Evolutionary conservation across 2,113 vertebrate species (phyloP), one percentile per base, ranked within the genome.

Genomic region (Tinamus guttatus): DNA sequence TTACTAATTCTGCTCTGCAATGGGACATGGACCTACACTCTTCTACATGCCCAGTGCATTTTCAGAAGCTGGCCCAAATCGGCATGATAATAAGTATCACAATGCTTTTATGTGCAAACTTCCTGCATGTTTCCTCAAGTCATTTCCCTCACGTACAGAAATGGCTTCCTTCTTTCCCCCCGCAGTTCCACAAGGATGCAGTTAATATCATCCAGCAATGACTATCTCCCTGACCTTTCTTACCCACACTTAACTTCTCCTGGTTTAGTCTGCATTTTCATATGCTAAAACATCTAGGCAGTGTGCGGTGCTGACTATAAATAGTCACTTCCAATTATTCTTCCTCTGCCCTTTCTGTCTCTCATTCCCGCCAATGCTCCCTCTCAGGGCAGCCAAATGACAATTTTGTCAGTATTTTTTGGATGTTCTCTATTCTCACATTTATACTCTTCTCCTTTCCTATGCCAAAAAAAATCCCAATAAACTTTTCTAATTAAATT

Each of bases 341-440:
- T 87, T 92, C 64, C 86, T 60, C 47, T 87, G 95, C 93, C 92
- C 90, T 94, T 88, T 96, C 76, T 73, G 52, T 73, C 62, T 89
- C 54, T 85, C 64, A 45, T 16, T 89, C 63, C 82, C 83, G 34
- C 54, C 87, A 84, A 13, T 10, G 36, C 14, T 96, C 49, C 56
- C 36, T 86, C 40, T 49, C 81, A 89, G 54, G 52, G 45, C 19
- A 92, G 71, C 34, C 74, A 90, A 94, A 87, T 85, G 67, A 95
- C 73, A 74, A 63, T 81, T 86, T 60, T 85, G 49, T 70, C 65
- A 59, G 63, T 71, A 40, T n/a, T 54, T 81, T 87, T 85, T 51
- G 43, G 68, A 67, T 25, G 36, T 9, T 32, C 15, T 75, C 38
- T 64, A 45, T 87, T 70, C 43, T 87, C 24, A 87, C 56, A 34